phyloP scores from a whole-genome alignment of 1,140 invertebrate genomes.

The Panulirus ornatus region DNA sequence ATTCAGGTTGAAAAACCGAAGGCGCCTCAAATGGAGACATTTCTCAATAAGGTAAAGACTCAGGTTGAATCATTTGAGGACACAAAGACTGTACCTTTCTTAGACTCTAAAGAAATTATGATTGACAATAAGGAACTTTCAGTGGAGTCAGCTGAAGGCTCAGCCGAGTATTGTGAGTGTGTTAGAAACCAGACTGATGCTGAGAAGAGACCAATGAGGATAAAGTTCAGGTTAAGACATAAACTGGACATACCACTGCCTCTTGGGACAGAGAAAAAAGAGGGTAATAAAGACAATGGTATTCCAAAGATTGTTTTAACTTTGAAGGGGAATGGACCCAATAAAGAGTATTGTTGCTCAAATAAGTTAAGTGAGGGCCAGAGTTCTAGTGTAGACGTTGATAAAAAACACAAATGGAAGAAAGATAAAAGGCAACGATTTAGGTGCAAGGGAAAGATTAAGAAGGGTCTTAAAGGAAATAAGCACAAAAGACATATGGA shows the following conservation, averaged over 20 bases:
- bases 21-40: not conserved
- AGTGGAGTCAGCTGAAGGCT: not conserved
- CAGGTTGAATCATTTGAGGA: not conserved
- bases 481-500: conserved; percentile 65
- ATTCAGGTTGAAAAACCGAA: not conserved
- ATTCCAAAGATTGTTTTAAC: conserved; percentile 67
- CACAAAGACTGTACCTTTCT: no score
- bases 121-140: not conserved
- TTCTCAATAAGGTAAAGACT: not conserved
- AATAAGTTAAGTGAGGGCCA: conserved; percentile 65
- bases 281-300: conserved; percentile 56
- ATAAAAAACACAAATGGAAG: conserved; percentile 62
- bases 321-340: conserved; percentile 50
- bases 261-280: conserved; percentile 34
- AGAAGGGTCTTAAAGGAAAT: conserved; percentile 14
- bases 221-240: conserved; percentile 45
- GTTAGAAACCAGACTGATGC: conserved; percentile 26
- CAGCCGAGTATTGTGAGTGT: not conserved
- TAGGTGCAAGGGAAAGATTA: conserved; percentile 33
- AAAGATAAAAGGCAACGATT: conserved; percentile 56
- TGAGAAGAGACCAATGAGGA: conserved; percentile 32
- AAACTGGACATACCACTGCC: not conserved
- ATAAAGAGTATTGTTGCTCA: conserved; percentile 70
- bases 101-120: no score
- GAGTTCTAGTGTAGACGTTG: conserved; percentile 23